Conservation (phyloP, 1,140 invertebrate genomes). For the Ceratosolen fusciceps region DNA sequence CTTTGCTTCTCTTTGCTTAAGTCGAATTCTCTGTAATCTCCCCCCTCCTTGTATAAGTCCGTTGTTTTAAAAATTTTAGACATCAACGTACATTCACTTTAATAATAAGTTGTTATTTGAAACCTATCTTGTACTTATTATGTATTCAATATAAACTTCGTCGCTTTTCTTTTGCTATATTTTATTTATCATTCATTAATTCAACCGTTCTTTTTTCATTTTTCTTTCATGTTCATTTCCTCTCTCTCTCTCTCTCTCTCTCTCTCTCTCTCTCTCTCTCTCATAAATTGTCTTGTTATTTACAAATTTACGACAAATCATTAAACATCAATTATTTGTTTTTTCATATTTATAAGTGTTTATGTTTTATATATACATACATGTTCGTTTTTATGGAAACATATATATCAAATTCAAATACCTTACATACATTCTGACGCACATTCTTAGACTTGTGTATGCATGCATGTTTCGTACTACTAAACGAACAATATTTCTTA, state of each 20-base stretch:
- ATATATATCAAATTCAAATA: slow-evolving; percentile 5
- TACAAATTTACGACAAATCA: slow-evolving; percentile 60
- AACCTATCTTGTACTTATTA: slow-evolving; percentile 67
- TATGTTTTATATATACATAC: slow-evolving; percentile 44
- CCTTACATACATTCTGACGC: background rate
- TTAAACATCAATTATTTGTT: slow-evolving; percentile 36
- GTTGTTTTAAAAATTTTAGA: slow-evolving; percentile 68
- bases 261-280: slow-evolving; percentile 10
- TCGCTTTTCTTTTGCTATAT: slow-evolving; percentile 48
- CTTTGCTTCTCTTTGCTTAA: background rate
- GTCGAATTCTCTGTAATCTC: background rate
- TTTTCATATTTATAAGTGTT: slow-evolving; percentile 46
- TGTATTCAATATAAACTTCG: slow-evolving; percentile 66
- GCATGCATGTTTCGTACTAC: slow-evolving; percentile 33
- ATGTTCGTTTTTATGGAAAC: slow-evolving; percentile 23
- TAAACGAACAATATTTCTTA: slow-evolving; percentile 10
- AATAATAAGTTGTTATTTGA: slow-evolving; percentile 69
- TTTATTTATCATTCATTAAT: slow-evolving; percentile 27
- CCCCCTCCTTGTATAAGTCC: background rate
- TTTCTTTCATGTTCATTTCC: slow-evolving; percentile 38
- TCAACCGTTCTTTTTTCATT: slow-evolving; percentile 13
- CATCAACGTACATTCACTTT: slow-evolving; percentile 70
- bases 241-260: slow-evolving; percentile 35
- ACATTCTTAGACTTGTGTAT: slow-evolving; percentile 6
- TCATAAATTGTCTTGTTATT: slow-evolving; percentile 51